Base-by-base conservation (phyloP, 2,113 vertebrate genomes). In the Bambusicola thoracicus region DNA sequence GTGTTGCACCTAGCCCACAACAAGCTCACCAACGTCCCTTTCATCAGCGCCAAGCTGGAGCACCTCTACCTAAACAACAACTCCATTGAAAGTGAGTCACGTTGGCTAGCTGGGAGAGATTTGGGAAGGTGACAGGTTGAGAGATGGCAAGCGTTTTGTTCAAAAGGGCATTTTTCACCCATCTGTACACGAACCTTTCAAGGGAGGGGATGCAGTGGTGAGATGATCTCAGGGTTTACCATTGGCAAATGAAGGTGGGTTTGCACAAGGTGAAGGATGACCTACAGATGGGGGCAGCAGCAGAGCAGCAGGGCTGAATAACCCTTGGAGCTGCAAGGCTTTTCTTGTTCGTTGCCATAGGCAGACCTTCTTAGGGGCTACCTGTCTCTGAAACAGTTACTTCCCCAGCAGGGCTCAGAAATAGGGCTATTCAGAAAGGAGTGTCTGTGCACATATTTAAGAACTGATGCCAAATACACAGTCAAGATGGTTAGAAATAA, bases 61-160 rank as follows among this genome's bases (percentile, higher is more conserved):
- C 99, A 99, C 55, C 98, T 99, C 89, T 99, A 99, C 95, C 98
- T 99, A 87, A 98, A 99, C 96, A 97, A 99, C 98, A 99, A 99
- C 93, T 97, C 97, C 94, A 99, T 99, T 3, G 98, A 99, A 94
- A 98, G 99, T 99, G 96, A 98, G 99, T 98, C 9, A 21, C 13
- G 0, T 0, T 0, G 56, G 10, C 3, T 0, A 3, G 14, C 27
- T 0, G 4, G 70, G 73, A 5, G 85, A 44, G 53, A 8, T 6
- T 2, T 3, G 3, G 34, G 66, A 38, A 10, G 11, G 1, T 3
- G 49, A 17, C 1, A 30, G 72, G 8, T 34, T 24, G 27, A 32
- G 11, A 29, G 76, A 13, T 22, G 32, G 48, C 46, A 38, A 41
- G 17, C 0, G 4, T 55, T 73, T 69, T 2, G 0, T 15, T 4